These are phyloP conservation scores for Aviceda subcristata DNA, from an alignment of 2,113 vertebrate genomes.

Conservation along the genomic window DNA sequence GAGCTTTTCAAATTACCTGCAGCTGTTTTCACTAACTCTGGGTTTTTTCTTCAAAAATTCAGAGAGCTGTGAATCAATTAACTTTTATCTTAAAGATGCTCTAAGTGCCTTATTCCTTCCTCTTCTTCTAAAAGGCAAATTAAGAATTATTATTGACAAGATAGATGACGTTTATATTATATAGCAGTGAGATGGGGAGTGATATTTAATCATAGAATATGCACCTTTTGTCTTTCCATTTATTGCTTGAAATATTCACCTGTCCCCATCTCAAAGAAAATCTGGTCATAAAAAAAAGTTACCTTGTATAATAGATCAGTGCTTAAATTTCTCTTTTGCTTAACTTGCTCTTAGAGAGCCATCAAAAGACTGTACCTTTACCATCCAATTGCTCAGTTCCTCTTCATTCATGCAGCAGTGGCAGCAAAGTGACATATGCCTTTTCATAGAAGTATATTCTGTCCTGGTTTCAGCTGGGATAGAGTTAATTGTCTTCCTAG, in stretches of 20 bases:
- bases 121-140: background rate
- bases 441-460: background rate
- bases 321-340: background rate
- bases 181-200: background rate
- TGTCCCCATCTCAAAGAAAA: background rate
- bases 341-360: background rate
- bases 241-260: background rate
- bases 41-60: background rate
- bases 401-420: background rate
- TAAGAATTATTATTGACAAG: background rate
- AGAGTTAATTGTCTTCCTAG: too few relatives aligned
- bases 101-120: background rate
- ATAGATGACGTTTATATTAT: background rate
- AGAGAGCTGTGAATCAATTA: conserved; percentile 29
- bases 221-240: background rate
- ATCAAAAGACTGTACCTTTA: background rate
- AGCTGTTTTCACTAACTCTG: background rate
- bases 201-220: background rate
- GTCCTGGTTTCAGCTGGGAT: too few relatives aligned
- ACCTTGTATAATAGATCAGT: background rate
- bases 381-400: background rate
- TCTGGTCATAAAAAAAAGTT: background rate
- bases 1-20: background rate
- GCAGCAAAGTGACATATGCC: background rate
- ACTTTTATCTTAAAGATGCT: background rate